Evolutionary conservation across 1,140 invertebrate genomes (phyloP).

Genomic region (Drosophila elegans): DNA sequence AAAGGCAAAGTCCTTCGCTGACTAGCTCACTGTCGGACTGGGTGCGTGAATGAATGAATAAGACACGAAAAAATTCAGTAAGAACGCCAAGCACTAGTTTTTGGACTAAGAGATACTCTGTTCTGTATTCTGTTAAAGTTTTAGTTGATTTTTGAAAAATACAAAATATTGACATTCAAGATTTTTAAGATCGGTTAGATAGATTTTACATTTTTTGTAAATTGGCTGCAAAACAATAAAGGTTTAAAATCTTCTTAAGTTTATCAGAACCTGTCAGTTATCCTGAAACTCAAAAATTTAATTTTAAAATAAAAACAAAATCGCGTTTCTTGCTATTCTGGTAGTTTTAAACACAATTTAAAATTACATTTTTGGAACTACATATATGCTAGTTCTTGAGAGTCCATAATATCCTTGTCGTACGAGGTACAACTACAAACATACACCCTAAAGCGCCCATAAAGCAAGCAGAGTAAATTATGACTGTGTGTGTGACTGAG

Average conservation of each 20-base stretch:
- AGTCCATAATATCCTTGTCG: conserved; percentile 18
- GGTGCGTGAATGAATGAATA: conserved; percentile 67
- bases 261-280: too few relatives aligned
- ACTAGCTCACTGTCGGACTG: conserved; percentile 48
- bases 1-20: conserved; percentile 52
- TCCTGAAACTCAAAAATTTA: too few relatives aligned
- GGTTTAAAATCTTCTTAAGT: too few relatives aligned
- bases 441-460: conserved; percentile 31
- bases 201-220: too few relatives aligned
- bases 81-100: conserved; percentile 1
- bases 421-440: conserved; percentile 15
- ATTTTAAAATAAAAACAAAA: too few relatives aligned
- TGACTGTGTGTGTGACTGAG: conserved; percentile 49
- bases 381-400: not conserved
- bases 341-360: too few relatives aligned
- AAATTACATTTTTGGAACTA: not conserved
- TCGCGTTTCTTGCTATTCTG: too few relatives aligned
- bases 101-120: conserved; percentile 15
- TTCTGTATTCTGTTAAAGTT: too few relatives aligned
- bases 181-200: too few relatives aligned
- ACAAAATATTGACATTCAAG: too few relatives aligned
- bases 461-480: conserved; percentile 66
- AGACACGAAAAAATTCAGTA: conserved; percentile 51
- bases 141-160: too few relatives aligned
- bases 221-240: too few relatives aligned